Percentiles rank a stretch among this genome's conserved stretches.
Conservation (phyloP, 2,797 vertebrate species). For the Glossophaga mutica region DNA sequence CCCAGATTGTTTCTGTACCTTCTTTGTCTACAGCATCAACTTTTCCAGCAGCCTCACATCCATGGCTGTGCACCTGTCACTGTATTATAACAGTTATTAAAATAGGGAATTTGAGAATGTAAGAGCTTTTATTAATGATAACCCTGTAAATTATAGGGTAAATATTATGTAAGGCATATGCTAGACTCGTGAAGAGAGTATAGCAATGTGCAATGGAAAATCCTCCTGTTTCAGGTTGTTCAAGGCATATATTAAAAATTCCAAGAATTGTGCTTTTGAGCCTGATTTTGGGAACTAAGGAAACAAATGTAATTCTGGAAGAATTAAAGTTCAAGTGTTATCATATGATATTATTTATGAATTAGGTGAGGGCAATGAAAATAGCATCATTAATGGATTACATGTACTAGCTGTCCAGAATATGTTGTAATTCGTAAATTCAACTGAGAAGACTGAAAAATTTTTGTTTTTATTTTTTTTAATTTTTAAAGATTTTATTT, state of each 20-base stretch:
- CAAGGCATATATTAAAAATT: background rate
- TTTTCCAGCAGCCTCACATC: background rate
- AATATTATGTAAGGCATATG: background rate
- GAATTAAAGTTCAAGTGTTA: background rate
- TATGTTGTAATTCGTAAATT: background rate
- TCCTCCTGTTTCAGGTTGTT: background rate
- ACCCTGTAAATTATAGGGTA: background rate
- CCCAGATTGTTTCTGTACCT: background rate
- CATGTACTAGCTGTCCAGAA: background rate
- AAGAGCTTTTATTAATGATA: background rate
- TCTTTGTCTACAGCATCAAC: background rate
- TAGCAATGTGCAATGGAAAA: background rate
- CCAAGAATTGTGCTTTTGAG: background rate
- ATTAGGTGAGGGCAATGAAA: background rate
- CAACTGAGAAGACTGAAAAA: background rate
- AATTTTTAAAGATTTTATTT: background rate
- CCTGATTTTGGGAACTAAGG: background rate
- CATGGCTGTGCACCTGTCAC: background rate
- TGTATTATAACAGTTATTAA: background rate
- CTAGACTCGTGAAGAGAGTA: background rate
- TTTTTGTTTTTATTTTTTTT: background rate
- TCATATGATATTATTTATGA: background rate
- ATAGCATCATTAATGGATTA: background rate
- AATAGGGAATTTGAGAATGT: background rate
- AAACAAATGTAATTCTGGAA: constrained; percentile 15